These are phyloP conservation scores for Pituophis catenifer DNA, from an alignment of 2,113 vertebrate species.

Conservation along the genomic window DNA sequence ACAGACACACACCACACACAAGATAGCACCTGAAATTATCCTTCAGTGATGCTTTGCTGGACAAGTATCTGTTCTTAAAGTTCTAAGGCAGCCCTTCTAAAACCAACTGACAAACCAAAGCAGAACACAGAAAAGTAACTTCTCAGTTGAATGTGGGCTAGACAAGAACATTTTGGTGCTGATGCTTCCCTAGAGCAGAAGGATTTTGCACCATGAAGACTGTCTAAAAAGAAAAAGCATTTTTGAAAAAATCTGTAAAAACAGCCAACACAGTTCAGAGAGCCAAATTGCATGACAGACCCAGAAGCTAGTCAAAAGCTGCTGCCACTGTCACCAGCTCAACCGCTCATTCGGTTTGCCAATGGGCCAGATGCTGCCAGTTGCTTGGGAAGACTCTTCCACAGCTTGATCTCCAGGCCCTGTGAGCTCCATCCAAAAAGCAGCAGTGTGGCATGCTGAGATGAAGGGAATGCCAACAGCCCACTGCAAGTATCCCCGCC, in stretches of 20 bases:
- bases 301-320: slow-evolving; percentile 53
- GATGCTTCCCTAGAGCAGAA: neutral
- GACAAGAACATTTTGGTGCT: neutral
- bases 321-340: slow-evolving; percentile 23
- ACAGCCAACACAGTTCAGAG: slow-evolving; percentile 38
- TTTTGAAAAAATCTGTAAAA: neutral
- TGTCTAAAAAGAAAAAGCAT: neutral
- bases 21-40: neutral
- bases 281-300: slow-evolving; percentile 52
- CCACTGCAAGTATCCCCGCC: slow-evolving; percentile 3
- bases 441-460: slow-evolving; percentile 49
- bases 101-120: too few relatives aligned
- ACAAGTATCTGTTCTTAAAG: neutral
- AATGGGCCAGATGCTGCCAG: slow-evolving; percentile 75
- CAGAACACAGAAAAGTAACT: neutral
- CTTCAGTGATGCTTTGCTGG: neutral
- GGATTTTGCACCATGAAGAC: slow-evolving; percentile 8
- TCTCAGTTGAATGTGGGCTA: neutral
- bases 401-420: slow-evolving; percentile 70
- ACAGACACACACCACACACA: too few relatives aligned
- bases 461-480: slow-evolving; percentile 50
- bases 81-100: neutral
- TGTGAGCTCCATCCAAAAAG: slow-evolving; percentile 73
- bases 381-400: slow-evolving; percentile 68
- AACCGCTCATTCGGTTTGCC: slow-evolving; percentile 63